Evolutionary conservation across 53 echinoderm and acorn worm genomes (phyloP).

Genomic region (Zoroaster sp.): DNA sequence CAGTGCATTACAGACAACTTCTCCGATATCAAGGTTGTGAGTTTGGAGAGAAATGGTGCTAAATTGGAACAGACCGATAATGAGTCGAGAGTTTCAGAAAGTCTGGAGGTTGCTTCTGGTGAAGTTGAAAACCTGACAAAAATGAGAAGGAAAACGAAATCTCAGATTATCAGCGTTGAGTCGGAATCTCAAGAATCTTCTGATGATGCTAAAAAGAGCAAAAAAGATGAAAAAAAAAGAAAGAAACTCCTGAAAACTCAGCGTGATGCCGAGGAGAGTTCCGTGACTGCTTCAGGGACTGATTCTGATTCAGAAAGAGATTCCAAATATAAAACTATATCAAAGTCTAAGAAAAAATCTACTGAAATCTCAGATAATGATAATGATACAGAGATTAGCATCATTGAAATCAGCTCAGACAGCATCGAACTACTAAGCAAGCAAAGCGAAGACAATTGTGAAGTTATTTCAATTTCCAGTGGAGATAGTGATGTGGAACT

Average conservation of each 20-base stretch:
- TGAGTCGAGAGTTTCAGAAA: neutral
- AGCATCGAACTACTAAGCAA: neutral
- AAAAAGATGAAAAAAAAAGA: neutral
- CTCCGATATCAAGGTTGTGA: neutral
- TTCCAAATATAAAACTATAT: slow-evolving; percentile 30
- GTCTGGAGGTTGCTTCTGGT: neutral
- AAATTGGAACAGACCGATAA: neutral
- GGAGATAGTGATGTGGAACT: neutral
- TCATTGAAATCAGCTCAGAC: neutral
- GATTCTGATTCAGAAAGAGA: slow-evolving; percentile 24
- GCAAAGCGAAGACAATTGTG: neutral
- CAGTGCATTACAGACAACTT: neutral
- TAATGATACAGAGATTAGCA: neutral
- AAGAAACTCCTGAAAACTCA: neutral
- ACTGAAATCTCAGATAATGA: neutral
- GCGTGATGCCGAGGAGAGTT: neutral
- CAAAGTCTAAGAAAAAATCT: neutral
- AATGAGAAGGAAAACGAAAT: neutral
- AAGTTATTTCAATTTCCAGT: neutral
- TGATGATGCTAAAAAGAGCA: neutral
- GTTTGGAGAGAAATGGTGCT: neutral
- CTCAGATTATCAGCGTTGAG: neutral
- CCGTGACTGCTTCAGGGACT: neutral
- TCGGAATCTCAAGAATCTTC: neutral
- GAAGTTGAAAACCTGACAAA: neutral